Percentiles rank a stretch among this genome's conserved stretches.
phyloP scores from a whole-genome alignment of 1,140 invertebrate species.

The Aethina tumida region DNA sequence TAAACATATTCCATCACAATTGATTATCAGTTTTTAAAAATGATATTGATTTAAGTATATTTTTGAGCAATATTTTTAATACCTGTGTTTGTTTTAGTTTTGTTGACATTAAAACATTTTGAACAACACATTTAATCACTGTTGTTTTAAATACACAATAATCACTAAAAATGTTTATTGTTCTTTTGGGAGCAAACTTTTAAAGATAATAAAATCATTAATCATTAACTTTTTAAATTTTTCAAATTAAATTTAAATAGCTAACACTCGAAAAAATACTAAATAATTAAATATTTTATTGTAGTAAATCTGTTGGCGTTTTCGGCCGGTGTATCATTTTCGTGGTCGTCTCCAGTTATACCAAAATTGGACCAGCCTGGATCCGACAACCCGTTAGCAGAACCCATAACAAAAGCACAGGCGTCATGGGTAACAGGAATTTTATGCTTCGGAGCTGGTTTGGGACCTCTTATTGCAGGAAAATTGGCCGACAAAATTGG shows the following conservation, averaged over 20 bases:
- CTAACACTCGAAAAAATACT: conserved; percentile 3
- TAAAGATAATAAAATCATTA: neutral
- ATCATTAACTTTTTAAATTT: conserved; percentile 7
- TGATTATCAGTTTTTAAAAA: too few relatives aligned
- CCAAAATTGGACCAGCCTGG: conserved; percentile 38
- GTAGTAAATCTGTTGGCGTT: conserved; percentile 55
- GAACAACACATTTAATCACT: neutral
- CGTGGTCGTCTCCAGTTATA: conserved; percentile 63
- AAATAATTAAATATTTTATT: conserved; percentile 16
- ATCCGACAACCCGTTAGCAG: conserved; percentile 26
- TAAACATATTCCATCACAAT: too few relatives aligned
- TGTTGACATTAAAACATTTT: too few relatives aligned
- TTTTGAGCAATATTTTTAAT: too few relatives aligned
- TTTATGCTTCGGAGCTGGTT: conserved; percentile 63
- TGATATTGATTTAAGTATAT: neutral
- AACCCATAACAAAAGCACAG: conserved; percentile 38
- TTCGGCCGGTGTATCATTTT: conserved; percentile 51
- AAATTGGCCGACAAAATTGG: conserved; percentile 35
- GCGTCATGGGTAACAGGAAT: conserved; percentile 73
- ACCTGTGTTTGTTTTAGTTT: too few relatives aligned
- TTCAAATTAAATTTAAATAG: too few relatives aligned
- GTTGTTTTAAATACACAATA: neutral
- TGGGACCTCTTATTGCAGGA: conserved; percentile 29
- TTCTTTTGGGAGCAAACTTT: neutral
- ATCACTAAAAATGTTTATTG: conserved; percentile 1